Evolutionary conservation across 2,888 invertebrate species (phyloP).

Genomic region (Gastracanthus pulcherrimus): DNA sequence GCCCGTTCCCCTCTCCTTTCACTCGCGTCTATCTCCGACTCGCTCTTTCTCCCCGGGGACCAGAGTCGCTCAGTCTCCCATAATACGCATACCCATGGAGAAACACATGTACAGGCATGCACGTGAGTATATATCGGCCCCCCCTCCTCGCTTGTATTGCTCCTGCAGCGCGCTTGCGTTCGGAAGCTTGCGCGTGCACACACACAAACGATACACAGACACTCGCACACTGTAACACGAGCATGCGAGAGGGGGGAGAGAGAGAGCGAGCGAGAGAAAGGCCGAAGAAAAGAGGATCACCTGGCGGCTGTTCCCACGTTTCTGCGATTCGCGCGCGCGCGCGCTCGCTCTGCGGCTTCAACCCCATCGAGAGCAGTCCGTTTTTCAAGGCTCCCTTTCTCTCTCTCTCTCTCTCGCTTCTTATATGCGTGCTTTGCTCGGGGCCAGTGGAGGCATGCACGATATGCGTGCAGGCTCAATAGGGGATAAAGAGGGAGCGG

Average conservation of each 20-base stretch:
- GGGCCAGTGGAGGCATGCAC: conserved; percentile 48
- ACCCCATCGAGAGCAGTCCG: conserved; percentile 62
- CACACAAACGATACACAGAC: neutral
- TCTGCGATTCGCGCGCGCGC: conserved; percentile 74
- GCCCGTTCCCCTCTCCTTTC: conserved; percentile 50
- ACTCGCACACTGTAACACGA: neutral
- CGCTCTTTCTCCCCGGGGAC: conserved; percentile 35
- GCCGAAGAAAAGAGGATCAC: conserved; percentile 70
- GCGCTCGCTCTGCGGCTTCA: conserved; percentile 65
- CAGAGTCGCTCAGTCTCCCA: conserved; percentile 5
- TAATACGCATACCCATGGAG: conserved; percentile 4
- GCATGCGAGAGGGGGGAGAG: conserved; percentile 7
- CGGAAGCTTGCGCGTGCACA: conserved; percentile 52
- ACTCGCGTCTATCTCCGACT: conserved; percentile 51
- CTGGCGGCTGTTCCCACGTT: conserved; percentile 77
- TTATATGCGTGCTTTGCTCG: conserved; percentile 30
- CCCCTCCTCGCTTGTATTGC: neutral
- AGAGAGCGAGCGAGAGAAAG: conserved; percentile 56
- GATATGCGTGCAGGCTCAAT: conserved; percentile 41
- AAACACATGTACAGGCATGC: neutral
- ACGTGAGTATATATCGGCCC: neutral
- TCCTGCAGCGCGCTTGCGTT: conserved; percentile 18
- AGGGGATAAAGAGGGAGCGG: conserved; percentile 55
- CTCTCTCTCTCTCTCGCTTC: conserved; percentile 7
- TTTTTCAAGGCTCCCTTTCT: conserved; percentile 50